Evolutionary conservation across 2,113 vertebrate species (phyloP), one percentile per base, ranked within the genome.

Genomic region (Chlorocebus sabaeus): DNA sequence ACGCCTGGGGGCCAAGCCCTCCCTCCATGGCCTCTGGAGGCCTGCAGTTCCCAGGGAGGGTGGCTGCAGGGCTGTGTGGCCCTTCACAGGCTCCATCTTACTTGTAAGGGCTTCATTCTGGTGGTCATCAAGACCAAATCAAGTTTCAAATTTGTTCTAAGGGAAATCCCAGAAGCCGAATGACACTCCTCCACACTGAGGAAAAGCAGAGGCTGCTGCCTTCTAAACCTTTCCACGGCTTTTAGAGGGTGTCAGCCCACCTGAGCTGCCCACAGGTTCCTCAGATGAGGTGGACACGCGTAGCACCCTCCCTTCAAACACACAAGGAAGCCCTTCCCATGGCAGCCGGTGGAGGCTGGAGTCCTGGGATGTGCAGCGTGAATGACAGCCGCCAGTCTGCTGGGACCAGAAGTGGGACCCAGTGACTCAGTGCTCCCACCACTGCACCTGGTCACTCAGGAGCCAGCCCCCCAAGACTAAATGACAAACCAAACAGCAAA

Each of bases 381-480:
- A 35, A 35, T 6, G 2, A 32, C 8, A 67, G 45, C 8, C 14
- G 11, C 27, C 50, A 50, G 27, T 25, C 30, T 22, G 3, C 1
- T 1, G 38, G 50, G 67, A 14, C 18, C 22, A 35, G 20, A 5
- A 38, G 17, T 18, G 14, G 35, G 50, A 45, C 16, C 10, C 22
- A 17, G n/a, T 8, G 23, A 57, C 16, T 40, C 84, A 23, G 7
- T 35, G 50, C 32, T n/a, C 27, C 68, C 3, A 12, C 6, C 25
- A 20, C 85, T 64, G 38, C 17, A 12, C 13, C 10, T 59, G 48
- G 38, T n/a, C 80, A 64, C 16, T 16, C 1, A 43, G 8, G 4
- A 80, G 30, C 48, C 43, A n/a, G 25, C 35, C 43, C 2, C 2
- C 18, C 5, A 0, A 5, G 10, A 27, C 48, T 9, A 5, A 20